Evolutionary conservation across 2,113 vertebrate species (phyloP), one percentile per base, ranked within the genome.

Genomic region (Peromyscus californicus): DNA sequence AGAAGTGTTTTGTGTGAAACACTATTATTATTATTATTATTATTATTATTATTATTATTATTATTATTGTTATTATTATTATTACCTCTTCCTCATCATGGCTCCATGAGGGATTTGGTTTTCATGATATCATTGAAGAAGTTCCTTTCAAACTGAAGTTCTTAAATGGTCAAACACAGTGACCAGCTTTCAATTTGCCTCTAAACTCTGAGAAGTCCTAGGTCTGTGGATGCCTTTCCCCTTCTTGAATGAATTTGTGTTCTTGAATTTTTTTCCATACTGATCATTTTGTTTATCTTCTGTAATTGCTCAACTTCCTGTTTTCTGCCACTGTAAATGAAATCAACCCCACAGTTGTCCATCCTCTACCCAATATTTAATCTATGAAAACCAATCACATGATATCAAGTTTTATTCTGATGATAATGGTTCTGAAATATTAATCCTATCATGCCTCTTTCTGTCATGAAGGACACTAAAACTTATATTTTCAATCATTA

Each of bases 391-490:
- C 36, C 11, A 36, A 54, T 89, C 2, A 93, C 12, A 70, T 51
- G 7, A 39, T 3, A 57, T 39, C 57, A 36, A 45, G 36, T 61
- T 45, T 63, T 93, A 16, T 12, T 57, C 48, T 1, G 36, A 54
- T 78, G 36, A 72, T 83, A 42, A 45, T 51, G 42, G 24, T 78
- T 92, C 13, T 79, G 84, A 94, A 90, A 79, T 78, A 92, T n/a
- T 4, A 33, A 83, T 36, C 4, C 6, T 7, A 39, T 36, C 1
- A 36, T 69, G 4, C 16, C 13, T 80, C 45, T 89, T 69, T 24
- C 5, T 92, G n/a, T 10, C 7, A 17, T 57, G 5, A 31, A 45
- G 22, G 26, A 84, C 24, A 63, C 24, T 67, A 22, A 67, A 8
- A 22, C 1, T 48, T 93, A 65, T 9, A 26, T 65, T 29, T 9